Conservation (phyloP, 2,113 vertebrate species). For the Carettochelys insculpta region DNA sequence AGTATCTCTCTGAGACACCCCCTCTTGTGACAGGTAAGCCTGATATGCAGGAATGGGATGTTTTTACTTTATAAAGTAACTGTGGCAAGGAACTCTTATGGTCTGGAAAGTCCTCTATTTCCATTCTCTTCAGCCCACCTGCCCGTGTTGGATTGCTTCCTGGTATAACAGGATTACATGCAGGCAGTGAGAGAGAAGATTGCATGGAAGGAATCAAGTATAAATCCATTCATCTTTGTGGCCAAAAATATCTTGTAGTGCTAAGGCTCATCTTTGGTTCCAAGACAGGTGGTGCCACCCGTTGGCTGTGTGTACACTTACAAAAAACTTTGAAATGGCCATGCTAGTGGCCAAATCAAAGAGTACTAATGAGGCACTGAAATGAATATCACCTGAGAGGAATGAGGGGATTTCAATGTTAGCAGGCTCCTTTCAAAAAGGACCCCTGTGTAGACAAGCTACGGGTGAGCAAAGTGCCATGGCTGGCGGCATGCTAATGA, state of each 20-base stretch:
- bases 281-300: background rate
- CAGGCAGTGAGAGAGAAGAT: background rate
- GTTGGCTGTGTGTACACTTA: no score
- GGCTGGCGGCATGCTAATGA: no score
- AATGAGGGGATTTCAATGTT: no score
- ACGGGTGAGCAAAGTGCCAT: no score
- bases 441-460: no score
- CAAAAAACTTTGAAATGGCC: no score
- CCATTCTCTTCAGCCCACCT: background rate
- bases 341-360: no score
- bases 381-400: no score
- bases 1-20: constrained; percentile 72
- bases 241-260: background rate
- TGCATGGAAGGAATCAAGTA: background rate
- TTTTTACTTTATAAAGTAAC: background rate
- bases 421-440: no score
- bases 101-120: background rate
- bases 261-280: background rate
- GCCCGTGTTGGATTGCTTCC: background rate
- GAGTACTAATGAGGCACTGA: no score
- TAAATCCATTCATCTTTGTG: background rate
- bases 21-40: constrained; percentile 71
- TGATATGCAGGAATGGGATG: background rate
- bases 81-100: background rate
- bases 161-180: background rate